phyloP scores from a whole-genome alignment of 92 coral and sea anemone genomes.

The Phenganax subtilis region DNA sequence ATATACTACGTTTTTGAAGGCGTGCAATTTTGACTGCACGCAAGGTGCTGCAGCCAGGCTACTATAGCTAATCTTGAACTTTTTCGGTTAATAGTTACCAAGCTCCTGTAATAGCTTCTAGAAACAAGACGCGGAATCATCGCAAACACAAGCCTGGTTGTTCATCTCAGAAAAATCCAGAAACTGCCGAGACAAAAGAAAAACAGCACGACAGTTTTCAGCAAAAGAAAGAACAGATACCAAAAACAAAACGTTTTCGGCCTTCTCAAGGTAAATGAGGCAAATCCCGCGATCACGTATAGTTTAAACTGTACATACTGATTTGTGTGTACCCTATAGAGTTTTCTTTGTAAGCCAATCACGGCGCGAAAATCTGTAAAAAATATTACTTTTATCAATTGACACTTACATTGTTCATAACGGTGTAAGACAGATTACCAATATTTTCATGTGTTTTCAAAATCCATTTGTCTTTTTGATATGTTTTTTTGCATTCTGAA shows the following conservation, averaged over 20 bases:
- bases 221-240: slow-evolving; percentile 15
- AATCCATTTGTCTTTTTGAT: no score
- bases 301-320: neutral
- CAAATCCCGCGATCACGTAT: neutral
- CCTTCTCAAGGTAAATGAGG: slow-evolving; percentile 18
- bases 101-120: slow-evolving; percentile 61
- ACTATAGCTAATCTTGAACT: neutral
- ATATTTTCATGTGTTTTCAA: no score
- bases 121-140: slow-evolving; percentile 12
- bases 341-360: no score
- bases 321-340: no score
- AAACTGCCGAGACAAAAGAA: neutral
- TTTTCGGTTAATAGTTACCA: slow-evolving; percentile 58
- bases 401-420: no score
- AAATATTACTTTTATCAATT: no score
- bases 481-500: no score
- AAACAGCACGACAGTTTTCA: neutral
- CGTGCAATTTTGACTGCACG: neutral
- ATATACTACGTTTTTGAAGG: no score
- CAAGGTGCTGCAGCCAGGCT: neutral
- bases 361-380: no score
- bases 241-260: slow-evolving; percentile 30
- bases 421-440: no score
- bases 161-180: neutral
- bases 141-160: neutral